Evolutionary conservation across 1,140 invertebrate genomes (phyloP).

Genomic region (Oscheius sp.): DNA sequence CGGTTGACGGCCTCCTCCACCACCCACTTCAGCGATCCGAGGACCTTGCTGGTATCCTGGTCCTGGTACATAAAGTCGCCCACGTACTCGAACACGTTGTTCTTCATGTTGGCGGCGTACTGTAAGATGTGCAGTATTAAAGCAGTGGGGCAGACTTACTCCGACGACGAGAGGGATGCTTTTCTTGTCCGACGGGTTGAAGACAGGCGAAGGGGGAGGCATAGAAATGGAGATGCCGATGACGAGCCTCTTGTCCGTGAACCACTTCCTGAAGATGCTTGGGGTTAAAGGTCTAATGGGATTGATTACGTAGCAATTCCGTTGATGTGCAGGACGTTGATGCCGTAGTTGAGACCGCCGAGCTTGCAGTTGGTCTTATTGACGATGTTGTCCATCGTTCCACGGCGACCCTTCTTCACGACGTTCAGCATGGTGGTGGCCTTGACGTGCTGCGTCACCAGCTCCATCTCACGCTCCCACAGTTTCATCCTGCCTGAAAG

Average conservation of each 20-base stretch:
- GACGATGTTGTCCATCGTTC: conserved; percentile 27
- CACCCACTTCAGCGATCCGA: conserved; percentile 20
- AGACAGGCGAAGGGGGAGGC: conserved; percentile 27
- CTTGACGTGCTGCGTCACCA: neutral
- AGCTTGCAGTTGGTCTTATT: conserved; percentile 31
- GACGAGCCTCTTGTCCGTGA: conserved; percentile 15
- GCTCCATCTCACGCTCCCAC: neutral
- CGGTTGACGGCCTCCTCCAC: neutral
- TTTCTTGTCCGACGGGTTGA: neutral
- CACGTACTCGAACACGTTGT: no score
- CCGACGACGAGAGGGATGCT: conserved; percentile 30
- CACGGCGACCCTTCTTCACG: neutral
- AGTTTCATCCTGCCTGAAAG: no score
- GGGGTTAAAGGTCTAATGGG: neutral
- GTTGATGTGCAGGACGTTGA: neutral
- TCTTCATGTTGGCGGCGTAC: no score
- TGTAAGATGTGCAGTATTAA: no score
- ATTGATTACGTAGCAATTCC: neutral
- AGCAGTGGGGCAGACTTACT: no score
- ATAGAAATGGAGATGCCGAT: conserved; percentile 38
- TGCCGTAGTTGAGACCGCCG: conserved; percentile 38
- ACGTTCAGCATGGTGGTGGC: neutral
- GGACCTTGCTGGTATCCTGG: no score
- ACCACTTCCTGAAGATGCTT: neutral
- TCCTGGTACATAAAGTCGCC: no score